A percentile compares a stretch with the other conserved stretches of the same genome.
Conservation (phyloP, 2,888 invertebrate genomes). For the Salpingus planirostris region DNA sequence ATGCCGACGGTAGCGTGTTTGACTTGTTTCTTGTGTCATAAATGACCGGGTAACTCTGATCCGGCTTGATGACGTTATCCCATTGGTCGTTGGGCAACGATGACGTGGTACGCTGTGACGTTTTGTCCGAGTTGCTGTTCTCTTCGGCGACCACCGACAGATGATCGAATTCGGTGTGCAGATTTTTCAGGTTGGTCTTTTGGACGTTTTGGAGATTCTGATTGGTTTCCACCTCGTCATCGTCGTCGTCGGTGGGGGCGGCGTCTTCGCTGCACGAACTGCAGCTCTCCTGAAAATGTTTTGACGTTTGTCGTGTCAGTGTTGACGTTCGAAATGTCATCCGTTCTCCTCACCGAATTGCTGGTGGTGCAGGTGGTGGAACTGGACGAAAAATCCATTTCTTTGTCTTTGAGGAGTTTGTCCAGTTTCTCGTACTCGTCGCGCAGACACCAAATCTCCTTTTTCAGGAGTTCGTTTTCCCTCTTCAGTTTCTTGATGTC, state of each 20-base stretch:
- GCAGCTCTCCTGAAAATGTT: constrained; percentile 35
- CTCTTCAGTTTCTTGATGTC: constrained; percentile 82
- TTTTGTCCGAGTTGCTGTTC: constrained; percentile 41
- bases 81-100: constrained; percentile 26
- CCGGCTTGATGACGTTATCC: constrained; percentile 33
- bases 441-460: constrained; percentile 78
- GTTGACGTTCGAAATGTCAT: no score
- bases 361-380: constrained; percentile 51
- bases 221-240: constrained; percentile 36
- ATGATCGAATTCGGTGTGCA: constrained; percentile 55
- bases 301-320: neutral
- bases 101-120: constrained; percentile 25
- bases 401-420: constrained; percentile 58
- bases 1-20: constrained; percentile 22
- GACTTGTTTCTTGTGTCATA: constrained; percentile 25
- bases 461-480: constrained; percentile 78
- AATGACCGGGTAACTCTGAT: constrained; percentile 37
- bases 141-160: constrained; percentile 71
- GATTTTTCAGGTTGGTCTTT: constrained; percentile 41
- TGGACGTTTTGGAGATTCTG: constrained; percentile 42
- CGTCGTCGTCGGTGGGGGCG: constrained; percentile 13
- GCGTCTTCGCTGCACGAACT: constrained; percentile 37
- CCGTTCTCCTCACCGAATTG: constrained; percentile 43
- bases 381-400: constrained; percentile 37
- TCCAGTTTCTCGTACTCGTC: constrained; percentile 85